A percentile compares a stretch with the other conserved stretches of the same genome.
Evolutionary conservation across 2,888 invertebrate species (phyloP).

Genomic region (Thelaira solivaga): DNA sequence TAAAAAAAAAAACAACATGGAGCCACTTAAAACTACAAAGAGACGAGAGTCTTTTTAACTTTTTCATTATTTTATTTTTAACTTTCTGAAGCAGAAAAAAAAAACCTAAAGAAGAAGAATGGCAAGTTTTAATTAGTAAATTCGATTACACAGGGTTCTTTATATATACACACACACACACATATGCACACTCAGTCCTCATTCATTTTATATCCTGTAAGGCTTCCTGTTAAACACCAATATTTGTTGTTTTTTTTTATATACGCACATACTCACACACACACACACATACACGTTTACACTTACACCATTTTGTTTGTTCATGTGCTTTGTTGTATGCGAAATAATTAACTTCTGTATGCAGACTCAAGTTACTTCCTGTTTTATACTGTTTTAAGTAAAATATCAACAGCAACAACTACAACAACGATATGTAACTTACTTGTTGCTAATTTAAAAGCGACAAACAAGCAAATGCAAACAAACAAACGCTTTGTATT

Average conservation of each 20-base stretch:
- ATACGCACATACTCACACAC: background rate
- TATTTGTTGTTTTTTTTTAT: background rate
- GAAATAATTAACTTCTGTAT: background rate
- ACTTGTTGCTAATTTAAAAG: slow-evolving; percentile 31
- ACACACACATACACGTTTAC: too few species aligned
- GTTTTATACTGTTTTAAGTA: slow-evolving; percentile 31
- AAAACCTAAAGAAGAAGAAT: background rate
- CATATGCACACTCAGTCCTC: too few species aligned
- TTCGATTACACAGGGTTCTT: slow-evolving; percentile 41
- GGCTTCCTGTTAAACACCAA: slow-evolving; percentile 34
- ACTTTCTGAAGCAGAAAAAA: background rate
- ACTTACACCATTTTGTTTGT: too few species aligned
- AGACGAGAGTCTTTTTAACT: too few species aligned
- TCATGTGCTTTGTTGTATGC: background rate
- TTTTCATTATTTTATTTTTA: background rate
- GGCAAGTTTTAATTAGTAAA: slow-evolving; percentile 49
- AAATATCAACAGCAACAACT: background rate
- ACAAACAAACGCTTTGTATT: too few species aligned
- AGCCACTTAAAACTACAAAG: too few species aligned
- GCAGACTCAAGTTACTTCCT: slow-evolving; percentile 35
- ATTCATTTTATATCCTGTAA: slow-evolving; percentile 32
- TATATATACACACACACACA: background rate
- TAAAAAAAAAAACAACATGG: too few species aligned
- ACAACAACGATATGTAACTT: background rate
- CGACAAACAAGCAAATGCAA: background rate